Percentiles rank a stretch among this genome's conserved stretches.
Conservation (phyloP, 2,888 invertebrate genomes). For the Ophion slaviceki region DNA sequence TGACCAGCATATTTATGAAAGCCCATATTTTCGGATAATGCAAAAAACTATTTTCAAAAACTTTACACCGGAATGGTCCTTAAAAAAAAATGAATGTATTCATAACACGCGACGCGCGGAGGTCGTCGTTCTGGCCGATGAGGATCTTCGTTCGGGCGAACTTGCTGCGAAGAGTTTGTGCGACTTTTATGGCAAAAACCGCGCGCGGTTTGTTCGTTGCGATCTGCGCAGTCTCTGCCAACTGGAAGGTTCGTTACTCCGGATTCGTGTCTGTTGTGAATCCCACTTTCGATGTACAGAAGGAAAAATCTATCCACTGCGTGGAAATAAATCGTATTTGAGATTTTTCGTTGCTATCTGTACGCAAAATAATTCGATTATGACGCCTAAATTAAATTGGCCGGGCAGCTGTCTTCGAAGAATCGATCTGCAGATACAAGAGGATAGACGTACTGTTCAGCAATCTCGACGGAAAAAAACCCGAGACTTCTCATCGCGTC, state of each 20-base stretch:
- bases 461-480: conserved; percentile 70
- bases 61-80: too few species aligned
- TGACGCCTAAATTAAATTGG: not conserved
- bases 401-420: conserved; percentile 66
- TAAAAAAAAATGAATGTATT: not conserved
- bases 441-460: conserved; percentile 72
- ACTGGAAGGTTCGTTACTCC: conserved; percentile 77
- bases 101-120: conserved; percentile 30
- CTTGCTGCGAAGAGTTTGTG: conserved; percentile 78
- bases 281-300: not conserved
- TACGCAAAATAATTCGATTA: not conserved
- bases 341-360: not conserved
- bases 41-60: too few species aligned
- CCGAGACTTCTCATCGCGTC: not conserved
- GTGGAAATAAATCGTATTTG: not conserved
- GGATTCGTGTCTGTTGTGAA: not conserved
- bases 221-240: conserved; percentile 79
- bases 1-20: too few species aligned
- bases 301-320: not conserved
- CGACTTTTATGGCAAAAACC: conserved; percentile 78
- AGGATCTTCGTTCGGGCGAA: conserved; percentile 75
- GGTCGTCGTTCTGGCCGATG: conserved; percentile 80
- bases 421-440: conserved; percentile 64
- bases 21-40: too few species aligned
- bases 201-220: conserved; percentile 78